Evolutionary conservation across 2,888 invertebrate genomes (phyloP).

Genomic region (Caenorhabditis sp.): DNA sequence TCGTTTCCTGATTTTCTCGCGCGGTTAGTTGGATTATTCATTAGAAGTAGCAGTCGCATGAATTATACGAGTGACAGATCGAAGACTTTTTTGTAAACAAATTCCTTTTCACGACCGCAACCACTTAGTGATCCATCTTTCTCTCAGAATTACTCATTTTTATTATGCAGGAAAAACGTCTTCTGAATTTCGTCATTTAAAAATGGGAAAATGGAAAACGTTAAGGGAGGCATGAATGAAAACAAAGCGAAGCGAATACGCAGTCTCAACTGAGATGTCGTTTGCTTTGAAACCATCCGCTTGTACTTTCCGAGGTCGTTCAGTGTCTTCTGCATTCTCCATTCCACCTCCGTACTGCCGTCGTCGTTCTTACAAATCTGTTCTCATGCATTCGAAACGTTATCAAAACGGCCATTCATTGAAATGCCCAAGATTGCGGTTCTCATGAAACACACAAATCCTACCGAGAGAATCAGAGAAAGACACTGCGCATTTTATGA

Average conservation of each 20-base stretch:
- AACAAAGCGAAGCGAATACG: too few species aligned
- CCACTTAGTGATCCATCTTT: neutral
- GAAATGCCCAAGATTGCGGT: neutral
- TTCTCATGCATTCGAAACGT: neutral
- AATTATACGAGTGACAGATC: neutral
- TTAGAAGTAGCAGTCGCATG: conserved; percentile 21
- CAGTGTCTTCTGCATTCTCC: too few species aligned
- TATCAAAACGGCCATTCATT: conserved; percentile 10
- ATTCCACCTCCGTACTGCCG: too few species aligned
- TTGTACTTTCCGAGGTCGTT: too few species aligned
- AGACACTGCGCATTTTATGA: conserved; percentile 2
- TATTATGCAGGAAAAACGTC: neutral
- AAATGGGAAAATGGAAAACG: too few species aligned
- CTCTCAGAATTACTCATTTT: conserved; percentile 2
- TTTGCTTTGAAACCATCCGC: too few species aligned
- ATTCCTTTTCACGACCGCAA: neutral
- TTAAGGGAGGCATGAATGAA: too few species aligned
- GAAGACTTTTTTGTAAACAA: conserved; percentile 14
- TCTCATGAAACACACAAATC: too few species aligned
- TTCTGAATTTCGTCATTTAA: neutral
- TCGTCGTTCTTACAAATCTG: too few species aligned
- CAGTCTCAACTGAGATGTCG: too few species aligned
- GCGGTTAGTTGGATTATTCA: conserved; percentile 35
- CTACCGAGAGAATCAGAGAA: neutral
- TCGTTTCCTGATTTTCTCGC: conserved; percentile 20